A percentile compares a stretch with the other conserved stretches of the same genome.
Evolutionary conservation across 2,888 invertebrate species (phyloP).

Genomic region (Meganola albula): DNA sequence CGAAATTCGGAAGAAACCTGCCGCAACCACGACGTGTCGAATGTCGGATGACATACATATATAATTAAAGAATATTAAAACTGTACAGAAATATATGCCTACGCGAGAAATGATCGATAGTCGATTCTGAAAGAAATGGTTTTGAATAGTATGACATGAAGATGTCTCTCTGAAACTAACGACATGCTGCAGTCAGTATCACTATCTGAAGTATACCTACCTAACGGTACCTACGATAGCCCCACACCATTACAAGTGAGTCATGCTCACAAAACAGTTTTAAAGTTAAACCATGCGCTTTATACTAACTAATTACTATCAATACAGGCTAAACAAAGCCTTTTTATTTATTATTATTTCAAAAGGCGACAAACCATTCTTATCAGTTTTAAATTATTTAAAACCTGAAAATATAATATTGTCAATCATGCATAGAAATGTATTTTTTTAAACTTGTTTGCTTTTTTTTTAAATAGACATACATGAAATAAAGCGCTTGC

Average conservation of each 20-base stretch:
- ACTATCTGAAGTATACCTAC: conserved; percentile 10
- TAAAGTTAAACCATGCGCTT: too few relatives aligned
- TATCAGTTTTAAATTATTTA: too few relatives aligned
- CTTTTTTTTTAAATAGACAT: too few relatives aligned
- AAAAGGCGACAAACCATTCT: conserved; percentile 13
- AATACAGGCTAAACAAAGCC: too few relatives aligned
- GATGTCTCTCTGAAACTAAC: conserved; percentile 24
- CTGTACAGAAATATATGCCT: conserved; percentile 16
- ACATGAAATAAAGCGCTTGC: too few relatives aligned
- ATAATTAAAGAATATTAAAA: conserved; percentile 14
- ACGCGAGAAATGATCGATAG: conserved; percentile 23
- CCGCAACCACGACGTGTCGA: conserved; percentile 48
- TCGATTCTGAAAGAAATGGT: conserved; percentile 24
- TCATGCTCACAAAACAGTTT: conserved; percentile 44
- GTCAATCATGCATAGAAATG: too few relatives aligned
- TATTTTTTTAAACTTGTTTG: too few relatives aligned
- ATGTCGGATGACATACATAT: conserved; percentile 33
- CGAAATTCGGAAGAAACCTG: conserved; percentile 54
- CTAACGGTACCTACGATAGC: conserved; percentile 20
- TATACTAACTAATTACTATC: too few relatives aligned
- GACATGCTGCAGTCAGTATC: conserved; percentile 66
- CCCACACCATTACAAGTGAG: conserved; percentile 34
- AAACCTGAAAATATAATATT: too few relatives aligned
- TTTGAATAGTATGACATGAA: conserved; percentile 32
- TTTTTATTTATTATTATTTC: too few relatives aligned